phyloP scores from a whole-genome alignment of 2,113 vertebrate genomes.

The Saimiri boliviensis region DNA sequence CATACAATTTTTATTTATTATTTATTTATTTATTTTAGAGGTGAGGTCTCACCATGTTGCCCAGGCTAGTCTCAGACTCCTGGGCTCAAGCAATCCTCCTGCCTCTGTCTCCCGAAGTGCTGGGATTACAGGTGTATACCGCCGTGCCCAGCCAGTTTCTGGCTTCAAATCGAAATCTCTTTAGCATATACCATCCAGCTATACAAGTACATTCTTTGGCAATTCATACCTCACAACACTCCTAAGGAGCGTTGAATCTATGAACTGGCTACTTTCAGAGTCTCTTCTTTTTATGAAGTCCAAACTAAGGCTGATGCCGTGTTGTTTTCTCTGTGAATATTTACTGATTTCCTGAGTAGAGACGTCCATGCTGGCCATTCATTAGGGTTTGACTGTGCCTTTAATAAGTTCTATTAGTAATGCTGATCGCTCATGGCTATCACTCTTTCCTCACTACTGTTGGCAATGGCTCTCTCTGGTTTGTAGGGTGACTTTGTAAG shows the following conservation, averaged over 20 bases:
- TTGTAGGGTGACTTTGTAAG: background rate
- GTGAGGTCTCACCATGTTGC: no score
- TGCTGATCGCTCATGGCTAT: fast-evolving
- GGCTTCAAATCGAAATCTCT: background rate
- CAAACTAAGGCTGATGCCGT: background rate
- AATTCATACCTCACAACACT: fast-evolving
- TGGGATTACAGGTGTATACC: no score
- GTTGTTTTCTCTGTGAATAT: background rate
- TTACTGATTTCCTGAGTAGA: background rate
- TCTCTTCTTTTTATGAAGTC: background rate
- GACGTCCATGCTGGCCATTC: fast-evolving
- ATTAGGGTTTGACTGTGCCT: fast-evolving
- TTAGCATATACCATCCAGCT: fast-evolving
- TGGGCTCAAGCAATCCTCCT: no score
- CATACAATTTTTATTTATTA: no score
- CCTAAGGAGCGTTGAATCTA: background rate
- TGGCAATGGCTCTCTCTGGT: background rate
- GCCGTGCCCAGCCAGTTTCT: background rate
- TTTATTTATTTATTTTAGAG: no score
- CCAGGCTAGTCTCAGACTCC: no score
- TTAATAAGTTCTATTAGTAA: fast-evolving
- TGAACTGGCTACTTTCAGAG: no score
- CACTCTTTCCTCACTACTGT: fast-evolving
- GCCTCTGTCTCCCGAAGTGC: no score
- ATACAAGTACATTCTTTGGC: background rate